phyloP scores from a whole-genome alignment of 2,113 vertebrate species.

The Bubo bubo region DNA sequence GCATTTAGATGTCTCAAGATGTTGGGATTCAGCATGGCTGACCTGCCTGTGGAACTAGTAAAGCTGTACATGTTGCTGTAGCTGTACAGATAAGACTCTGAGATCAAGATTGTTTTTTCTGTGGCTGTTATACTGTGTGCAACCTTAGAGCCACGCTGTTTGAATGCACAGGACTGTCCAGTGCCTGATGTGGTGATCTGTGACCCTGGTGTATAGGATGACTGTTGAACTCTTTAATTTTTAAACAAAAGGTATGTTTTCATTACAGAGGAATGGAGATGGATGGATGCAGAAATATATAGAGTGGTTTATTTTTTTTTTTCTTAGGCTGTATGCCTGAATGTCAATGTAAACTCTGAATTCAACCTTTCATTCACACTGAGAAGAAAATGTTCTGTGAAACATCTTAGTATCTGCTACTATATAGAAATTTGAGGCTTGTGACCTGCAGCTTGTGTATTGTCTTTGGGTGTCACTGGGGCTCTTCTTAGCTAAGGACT shows the following conservation, averaged over 20 bases:
- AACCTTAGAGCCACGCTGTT: neutral
- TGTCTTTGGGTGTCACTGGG: neutral
- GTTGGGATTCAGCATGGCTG: neutral
- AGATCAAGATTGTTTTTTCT: neutral
- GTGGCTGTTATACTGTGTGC: neutral
- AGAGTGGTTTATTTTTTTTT: neutral
- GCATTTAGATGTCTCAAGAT: neutral
- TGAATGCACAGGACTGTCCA: rapidly evolving
- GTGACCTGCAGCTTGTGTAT: neutral
- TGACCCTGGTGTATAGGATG: neutral
- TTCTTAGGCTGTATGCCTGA: neutral
- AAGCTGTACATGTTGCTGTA: neutral
- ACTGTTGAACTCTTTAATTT: neutral
- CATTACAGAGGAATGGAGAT: neutral
- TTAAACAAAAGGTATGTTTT: neutral
- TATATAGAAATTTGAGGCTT: neutral
- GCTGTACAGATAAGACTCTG: neutral
- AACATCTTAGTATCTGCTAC: neutral
- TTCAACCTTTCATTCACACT: neutral
- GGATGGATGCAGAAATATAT: neutral
- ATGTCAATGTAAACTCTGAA: neutral
- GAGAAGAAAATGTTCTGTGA: neutral
- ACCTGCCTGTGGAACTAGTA: neutral
- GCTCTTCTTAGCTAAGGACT: neutral
- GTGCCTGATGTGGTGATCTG: neutral